A percentile compares a stretch with the other conserved stretches of the same genome.
Conservation (phyloP, 2,888 invertebrate species). For the Digitonthophagus gazella region DNA sequence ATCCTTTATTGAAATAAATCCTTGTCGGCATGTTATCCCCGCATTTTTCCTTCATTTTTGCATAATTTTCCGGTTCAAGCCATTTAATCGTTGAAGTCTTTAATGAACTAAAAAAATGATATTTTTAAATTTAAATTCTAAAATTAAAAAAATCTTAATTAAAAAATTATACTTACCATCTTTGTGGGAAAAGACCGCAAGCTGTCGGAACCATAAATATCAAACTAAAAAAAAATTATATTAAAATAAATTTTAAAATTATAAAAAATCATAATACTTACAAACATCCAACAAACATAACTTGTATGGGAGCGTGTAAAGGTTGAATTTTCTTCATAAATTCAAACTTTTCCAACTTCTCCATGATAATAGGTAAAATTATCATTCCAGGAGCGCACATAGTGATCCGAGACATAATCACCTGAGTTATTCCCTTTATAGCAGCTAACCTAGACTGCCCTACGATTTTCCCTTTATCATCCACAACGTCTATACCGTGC, state of each 20-base stretch:
- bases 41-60: slow-evolving; percentile 65
- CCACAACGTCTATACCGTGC: slow-evolving; percentile 75
- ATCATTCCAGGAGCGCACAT: slow-evolving; percentile 93
- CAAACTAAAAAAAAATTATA: slow-evolving; percentile 59
- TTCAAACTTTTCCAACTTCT: slow-evolving; percentile 68
- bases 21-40: slow-evolving; percentile 65
- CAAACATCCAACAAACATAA: slow-evolving; percentile 78
- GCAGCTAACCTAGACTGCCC: slow-evolving; percentile 70
- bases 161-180: slow-evolving; percentile 71
- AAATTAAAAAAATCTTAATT: slow-evolving; percentile 8
- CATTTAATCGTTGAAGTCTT: slow-evolving; percentile 68
- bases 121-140: slow-evolving; percentile 12
- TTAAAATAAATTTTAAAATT: neutral
- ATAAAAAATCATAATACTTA: slow-evolving; percentile 58
- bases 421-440: slow-evolving; percentile 78
- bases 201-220: slow-evolving; percentile 85
- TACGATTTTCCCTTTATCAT: slow-evolving; percentile 63
- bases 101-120: slow-evolving; percentile 57
- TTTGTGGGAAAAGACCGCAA: slow-evolving; percentile 83
- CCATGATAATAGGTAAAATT: slow-evolving; percentile 82
- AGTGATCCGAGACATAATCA: slow-evolving; percentile 67
- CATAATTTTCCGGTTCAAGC: slow-evolving; percentile 72
- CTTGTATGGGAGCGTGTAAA: slow-evolving; percentile 81
- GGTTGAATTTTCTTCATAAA: slow-evolving; percentile 74
- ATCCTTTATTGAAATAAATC: slow-evolving; percentile 87